These are phyloP conservation scores for Hirundo rustica DNA, from an alignment of 2,797 vertebrate genomes.

Conservation along the genomic window DNA sequence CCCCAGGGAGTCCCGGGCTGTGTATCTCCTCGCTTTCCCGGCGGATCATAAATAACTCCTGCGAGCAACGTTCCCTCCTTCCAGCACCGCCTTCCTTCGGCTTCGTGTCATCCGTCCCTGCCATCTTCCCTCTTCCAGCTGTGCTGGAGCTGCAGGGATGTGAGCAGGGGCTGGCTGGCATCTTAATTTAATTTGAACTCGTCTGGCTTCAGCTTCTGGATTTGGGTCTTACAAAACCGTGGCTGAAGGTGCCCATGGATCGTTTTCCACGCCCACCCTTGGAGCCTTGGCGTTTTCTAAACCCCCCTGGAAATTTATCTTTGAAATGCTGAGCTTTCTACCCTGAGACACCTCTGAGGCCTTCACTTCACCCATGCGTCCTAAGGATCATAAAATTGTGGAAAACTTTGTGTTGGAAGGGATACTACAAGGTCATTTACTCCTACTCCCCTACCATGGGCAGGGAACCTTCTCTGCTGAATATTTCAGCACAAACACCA, in stretches of 20 bases:
- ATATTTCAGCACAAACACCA: not conserved
- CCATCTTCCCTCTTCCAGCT: not conserved
- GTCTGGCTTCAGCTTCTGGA: not conserved
- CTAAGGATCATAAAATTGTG: not conserved
- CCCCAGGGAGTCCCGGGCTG: constrained; percentile 12
- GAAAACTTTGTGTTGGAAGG: not conserved
- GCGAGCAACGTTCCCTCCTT: not conserved
- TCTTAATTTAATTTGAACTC: not conserved
- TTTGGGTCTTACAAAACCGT: not conserved
- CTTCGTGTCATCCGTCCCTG: not conserved
- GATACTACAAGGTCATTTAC: not conserved
- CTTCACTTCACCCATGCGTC: not conserved
- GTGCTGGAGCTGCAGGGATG: not conserved
- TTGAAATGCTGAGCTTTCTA: not conserved
- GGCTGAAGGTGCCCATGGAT: not conserved
- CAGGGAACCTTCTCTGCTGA: not conserved
- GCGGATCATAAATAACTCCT: not conserved
- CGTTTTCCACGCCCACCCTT: rapidly evolving
- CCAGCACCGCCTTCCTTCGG: not conserved
- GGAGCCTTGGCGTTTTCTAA: not conserved
- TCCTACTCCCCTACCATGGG: not conserved
- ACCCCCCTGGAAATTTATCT: not conserved
- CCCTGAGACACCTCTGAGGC: not conserved
- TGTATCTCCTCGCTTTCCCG: not conserved
- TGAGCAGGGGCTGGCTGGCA: not conserved